Conservation (phyloP, 2,113 vertebrate species). For the Alosa alosa region DNA sequence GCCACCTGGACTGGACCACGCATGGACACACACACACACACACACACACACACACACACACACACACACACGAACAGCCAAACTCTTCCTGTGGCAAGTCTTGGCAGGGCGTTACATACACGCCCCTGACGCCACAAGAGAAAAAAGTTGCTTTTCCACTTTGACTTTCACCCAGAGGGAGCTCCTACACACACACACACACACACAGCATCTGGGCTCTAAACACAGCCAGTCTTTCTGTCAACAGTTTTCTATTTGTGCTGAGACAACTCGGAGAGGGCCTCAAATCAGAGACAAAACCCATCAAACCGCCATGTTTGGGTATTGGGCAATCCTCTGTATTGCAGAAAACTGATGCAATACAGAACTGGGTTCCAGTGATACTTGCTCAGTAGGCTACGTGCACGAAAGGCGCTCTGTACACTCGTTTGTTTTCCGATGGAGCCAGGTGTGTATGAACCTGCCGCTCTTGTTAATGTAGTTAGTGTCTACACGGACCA, state of each 20-base stretch:
- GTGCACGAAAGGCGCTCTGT: no score
- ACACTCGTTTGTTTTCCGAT: no score
- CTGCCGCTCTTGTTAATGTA: no score
- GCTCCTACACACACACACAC: not conserved
- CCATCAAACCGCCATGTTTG: no score
- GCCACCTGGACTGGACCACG: no score
- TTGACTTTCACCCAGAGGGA: not conserved
- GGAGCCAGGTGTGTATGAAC: no score
- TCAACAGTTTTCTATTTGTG: not conserved
- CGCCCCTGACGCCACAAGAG: not conserved
- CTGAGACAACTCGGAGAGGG: not conserved
- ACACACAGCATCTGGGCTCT: not conserved
- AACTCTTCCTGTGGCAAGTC: not conserved
- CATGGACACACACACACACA: not conserved
- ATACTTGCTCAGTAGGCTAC: no score
- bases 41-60: not conserved
- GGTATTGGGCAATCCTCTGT: no score
- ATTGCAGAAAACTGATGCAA: no score
- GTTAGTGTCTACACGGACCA: no score
- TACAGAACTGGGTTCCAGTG: no score
- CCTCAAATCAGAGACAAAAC: not conserved
- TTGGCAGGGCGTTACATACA: not conserved
- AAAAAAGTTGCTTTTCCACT: constrained; percentile 3
- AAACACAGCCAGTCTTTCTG: not conserved
- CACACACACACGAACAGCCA: not conserved